A percentile compares a stretch with the other conserved stretches of the same genome.
Conservation (phyloP, 2,888 invertebrate species). For the Drosophila buzzatii region DNA sequence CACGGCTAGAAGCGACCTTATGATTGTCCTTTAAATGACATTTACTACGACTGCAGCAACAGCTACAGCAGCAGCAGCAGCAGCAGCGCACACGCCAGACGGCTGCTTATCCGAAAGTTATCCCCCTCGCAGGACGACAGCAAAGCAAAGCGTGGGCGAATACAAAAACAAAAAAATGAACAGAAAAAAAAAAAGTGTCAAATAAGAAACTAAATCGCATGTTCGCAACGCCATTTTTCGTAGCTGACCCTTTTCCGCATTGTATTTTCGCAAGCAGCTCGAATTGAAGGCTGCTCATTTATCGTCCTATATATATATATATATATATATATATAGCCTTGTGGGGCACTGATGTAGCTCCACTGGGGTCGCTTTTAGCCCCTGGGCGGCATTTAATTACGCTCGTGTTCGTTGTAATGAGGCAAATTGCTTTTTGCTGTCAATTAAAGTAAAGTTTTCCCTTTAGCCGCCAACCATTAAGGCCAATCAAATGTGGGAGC, state of each 20-base stretch:
- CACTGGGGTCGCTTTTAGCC: constrained; percentile 58
- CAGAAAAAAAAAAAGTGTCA: constrained; percentile 70
- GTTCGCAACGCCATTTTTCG: constrained; percentile 48
- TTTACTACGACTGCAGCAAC: constrained; percentile 65
- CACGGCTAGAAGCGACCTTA: constrained; percentile 32
- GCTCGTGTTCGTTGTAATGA: constrained; percentile 77
- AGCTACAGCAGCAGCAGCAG: not conserved
- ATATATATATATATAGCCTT: constrained; percentile 8
- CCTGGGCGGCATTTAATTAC: constrained; percentile 73
- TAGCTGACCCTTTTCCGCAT: constrained; percentile 59
- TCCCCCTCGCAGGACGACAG: constrained; percentile 7
- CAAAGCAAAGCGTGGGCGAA: not conserved
- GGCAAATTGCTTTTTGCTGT: constrained; percentile 81
- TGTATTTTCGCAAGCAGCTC: constrained; percentile 49
- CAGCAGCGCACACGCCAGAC: not conserved
- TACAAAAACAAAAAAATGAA: constrained; percentile 42
- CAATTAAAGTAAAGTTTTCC: constrained; percentile 80
- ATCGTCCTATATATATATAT: constrained; percentile 5
- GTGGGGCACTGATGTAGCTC: constrained; percentile 42
- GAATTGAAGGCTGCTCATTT: constrained; percentile 63
- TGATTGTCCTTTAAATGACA: constrained; percentile 80
- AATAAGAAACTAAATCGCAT: constrained; percentile 81
- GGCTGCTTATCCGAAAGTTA: constrained; percentile 29
- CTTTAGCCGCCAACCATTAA: constrained; percentile 61
- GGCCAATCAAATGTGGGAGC: constrained; percentile 66